Evolutionary conservation across 2,797 vertebrate species (phyloP), one percentile per base, ranked within the genome.

Genomic region (Sebastes cheni): DNA sequence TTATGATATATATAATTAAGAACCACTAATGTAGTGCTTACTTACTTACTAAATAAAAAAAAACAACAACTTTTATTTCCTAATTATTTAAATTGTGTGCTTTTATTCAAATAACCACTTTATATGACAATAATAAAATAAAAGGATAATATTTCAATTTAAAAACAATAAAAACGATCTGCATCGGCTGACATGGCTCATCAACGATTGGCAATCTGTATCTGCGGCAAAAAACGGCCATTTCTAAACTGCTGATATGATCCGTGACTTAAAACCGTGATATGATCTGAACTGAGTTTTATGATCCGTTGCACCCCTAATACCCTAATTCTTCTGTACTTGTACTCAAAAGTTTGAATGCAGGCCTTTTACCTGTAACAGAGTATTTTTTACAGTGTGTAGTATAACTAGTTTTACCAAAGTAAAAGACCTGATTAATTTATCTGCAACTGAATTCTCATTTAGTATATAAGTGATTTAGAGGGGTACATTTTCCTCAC

Each of bases 371-470:
- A 55, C 52, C 52, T 0, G 1, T 55, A 23, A 12, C 52, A 23
- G 46, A 20, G 46, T 52, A 52, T 52, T 52, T 50, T 9, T n/a
- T 20, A 52, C 46, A 52, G 46, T 52, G 18, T 52, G 18, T 52
- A n/a, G 46, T 52, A 20, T 52, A 52, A 8, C 46, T 52, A n/a
- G 18, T 52, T n/a, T 52, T 54, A 54, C 52, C n/a, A 54, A 22
- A 54, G 52, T 54, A 22, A 54, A 54, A 54, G n/a, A 52, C 46
- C 18, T 52, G 46, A 52, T 52, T 52, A 50, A 50, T 50, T 50
- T 0, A 20, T 20, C 46, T 8, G 0, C 46, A 0, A 20, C 18
- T 52, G 46, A 52, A 52, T 20, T 50, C 46, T 20, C 46, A 52
- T n/a, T 52, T 52, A n/a, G 8, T 52, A 52, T 20, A 52, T 52